Evolutionary conservation across 1,140 invertebrate genomes (phyloP).

Genomic region (Orchesella cincta): DNA sequence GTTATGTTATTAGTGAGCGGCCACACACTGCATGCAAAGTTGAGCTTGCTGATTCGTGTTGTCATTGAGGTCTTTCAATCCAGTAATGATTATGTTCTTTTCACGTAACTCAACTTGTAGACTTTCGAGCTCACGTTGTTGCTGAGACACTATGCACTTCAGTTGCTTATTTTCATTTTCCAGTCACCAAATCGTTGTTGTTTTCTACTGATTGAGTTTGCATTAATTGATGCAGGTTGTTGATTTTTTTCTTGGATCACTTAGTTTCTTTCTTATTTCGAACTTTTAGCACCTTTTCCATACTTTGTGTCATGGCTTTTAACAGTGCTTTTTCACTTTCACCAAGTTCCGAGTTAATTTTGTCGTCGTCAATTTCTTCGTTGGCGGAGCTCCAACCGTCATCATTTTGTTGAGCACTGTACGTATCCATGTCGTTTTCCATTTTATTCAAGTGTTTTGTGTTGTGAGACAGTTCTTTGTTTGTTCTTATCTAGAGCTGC

Average conservation of each 20-base stretch:
- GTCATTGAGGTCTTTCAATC: not conserved
- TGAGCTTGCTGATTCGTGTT: not conserved
- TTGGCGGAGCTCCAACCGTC: no score
- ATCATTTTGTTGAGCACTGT: no score
- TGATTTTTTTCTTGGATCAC: not conserved
- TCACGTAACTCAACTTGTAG: not conserved
- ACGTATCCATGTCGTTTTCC: no score
- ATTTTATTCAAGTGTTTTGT: not conserved
- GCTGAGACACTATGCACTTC: not conserved
- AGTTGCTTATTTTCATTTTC: not conserved
- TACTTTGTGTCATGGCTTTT: not conserved
- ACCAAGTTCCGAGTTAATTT: no score
- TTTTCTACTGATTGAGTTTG: not conserved
- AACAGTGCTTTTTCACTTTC: not conserved
- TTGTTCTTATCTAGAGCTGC: no score
- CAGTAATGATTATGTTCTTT: not conserved
- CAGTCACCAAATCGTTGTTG: not conserved
- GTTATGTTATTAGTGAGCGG: not conserved
- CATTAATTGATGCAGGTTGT: not conserved
- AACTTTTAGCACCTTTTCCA: not conserved
- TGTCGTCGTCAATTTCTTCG: no score
- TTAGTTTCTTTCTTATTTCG: not conserved
- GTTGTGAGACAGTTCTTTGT: not conserved
- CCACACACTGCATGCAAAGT: not conserved
- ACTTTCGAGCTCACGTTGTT: not conserved